phyloP scores from a whole-genome alignment of 2,113 vertebrate genomes.

The Datnioides undecimradiatus region DNA sequence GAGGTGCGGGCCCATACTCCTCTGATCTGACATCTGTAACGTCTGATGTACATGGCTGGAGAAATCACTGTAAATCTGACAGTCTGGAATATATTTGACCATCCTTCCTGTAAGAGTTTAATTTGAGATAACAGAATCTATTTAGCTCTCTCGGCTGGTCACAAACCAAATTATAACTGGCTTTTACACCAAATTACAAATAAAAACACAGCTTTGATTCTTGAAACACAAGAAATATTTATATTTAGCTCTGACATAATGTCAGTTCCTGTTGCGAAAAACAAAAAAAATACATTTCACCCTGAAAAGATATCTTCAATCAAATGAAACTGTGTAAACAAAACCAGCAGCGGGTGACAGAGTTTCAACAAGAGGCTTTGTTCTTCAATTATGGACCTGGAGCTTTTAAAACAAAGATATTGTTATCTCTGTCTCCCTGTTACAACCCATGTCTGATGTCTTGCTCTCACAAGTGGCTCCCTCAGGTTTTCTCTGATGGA shows the following conservation, averaged over 20 bases:
- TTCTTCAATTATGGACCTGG: slow-evolving; percentile 27
- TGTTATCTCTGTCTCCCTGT: slow-evolving; percentile 49
- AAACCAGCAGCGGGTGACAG: slow-evolving; percentile 45
- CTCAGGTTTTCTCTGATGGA: slow-evolving; percentile 49
- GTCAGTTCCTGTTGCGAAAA: neutral
- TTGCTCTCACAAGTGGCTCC: slow-evolving; percentile 51
- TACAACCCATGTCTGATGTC: slow-evolving; percentile 60
- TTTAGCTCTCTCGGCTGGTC: neutral
- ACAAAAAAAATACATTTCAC: slow-evolving; percentile 1
- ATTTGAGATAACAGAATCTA: neutral
- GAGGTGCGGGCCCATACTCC: neutral
- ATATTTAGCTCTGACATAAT: neutral
- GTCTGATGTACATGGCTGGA: slow-evolving; percentile 45
- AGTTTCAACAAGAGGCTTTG: slow-evolving; percentile 34
- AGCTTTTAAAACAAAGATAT: slow-evolving; percentile 54
- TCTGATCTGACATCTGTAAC: slow-evolving; percentile 57
- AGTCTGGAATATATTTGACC: slow-evolving; percentile 25
- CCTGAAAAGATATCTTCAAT: slow-evolving; percentile 27
- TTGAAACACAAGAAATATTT: neutral
- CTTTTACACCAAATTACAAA: neutral
- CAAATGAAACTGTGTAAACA: slow-evolving; percentile 50
- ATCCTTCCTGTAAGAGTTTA: neutral
- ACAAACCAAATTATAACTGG: neutral
- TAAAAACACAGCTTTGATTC: neutral
- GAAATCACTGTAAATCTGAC: slow-evolving; percentile 20